Evolutionary conservation across 2,797 vertebrate genomes (phyloP).

Genomic region (Vipera ursinii): DNA sequence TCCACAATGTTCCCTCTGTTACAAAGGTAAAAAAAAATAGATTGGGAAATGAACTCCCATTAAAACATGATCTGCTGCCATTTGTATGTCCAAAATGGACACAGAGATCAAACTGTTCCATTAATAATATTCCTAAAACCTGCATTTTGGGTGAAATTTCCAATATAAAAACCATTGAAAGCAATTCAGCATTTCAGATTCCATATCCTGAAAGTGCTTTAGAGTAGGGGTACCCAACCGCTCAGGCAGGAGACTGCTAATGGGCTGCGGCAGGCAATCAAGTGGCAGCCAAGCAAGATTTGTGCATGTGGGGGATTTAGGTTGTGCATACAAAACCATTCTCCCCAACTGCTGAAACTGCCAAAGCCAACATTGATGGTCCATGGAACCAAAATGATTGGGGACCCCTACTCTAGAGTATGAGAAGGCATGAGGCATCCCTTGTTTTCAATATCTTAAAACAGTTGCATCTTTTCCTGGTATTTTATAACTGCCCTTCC

Average conservation of each 20-base stretch:
- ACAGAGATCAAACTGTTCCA: background rate
- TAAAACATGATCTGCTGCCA: background rate
- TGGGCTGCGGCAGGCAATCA: background rate
- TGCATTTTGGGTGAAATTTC: background rate
- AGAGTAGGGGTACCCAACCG: too few species aligned
- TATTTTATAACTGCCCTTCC: background rate
- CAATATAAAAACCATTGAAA: background rate
- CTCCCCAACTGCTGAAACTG: background rate
- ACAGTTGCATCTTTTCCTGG: background rate
- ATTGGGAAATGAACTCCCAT: background rate
- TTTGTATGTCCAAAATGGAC: background rate
- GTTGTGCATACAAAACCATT: background rate
- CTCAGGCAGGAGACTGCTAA: too few species aligned
- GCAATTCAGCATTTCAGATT: background rate
- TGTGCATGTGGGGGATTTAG: background rate
- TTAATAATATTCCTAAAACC: background rate
- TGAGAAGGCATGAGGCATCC: background rate
- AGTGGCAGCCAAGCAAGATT: background rate
- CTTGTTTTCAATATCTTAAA: background rate
- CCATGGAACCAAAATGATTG: background rate
- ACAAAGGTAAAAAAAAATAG: background rate
- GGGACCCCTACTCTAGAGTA: background rate
- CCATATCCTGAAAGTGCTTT: background rate
- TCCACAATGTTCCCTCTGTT: background rate
- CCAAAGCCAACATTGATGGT: fast-evolving